Base-by-base conservation (phyloP, 2,888 invertebrate species). In the Mythimna albipuncta region DNA sequence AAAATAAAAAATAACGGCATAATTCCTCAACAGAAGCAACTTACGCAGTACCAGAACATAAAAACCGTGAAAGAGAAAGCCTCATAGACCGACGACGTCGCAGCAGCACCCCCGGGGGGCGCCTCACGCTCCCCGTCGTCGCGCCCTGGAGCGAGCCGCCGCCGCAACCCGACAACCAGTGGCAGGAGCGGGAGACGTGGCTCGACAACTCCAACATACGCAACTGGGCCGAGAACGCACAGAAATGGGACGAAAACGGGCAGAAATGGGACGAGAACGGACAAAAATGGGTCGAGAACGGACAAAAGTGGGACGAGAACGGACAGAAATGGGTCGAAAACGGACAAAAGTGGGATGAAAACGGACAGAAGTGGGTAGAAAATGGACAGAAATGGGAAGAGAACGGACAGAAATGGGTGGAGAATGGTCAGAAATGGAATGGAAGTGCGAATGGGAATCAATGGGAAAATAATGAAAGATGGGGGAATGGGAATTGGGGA, bases 21-120 rank as follows among this genome's bases (percentile, higher is more conserved):
- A n/a, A 50, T 38, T 32, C 9, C 26, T 55, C 81, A 90, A 87
- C 90, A 87, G 96, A 96, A 89, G 95, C 95, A 35, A 96, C 96
- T 11, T 96, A 96, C 86, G 95, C 96, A 0, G 95, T 96, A 0
- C 96, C 96, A 0, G 94, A 94, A 59, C 95, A 94, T 85, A 94
- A 94, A 64, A 90, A 91, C 63, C 91, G 93, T 0, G 93, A 92
- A 59, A 88, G 95, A 2, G 94, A 94, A 69, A 93, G 93, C 38
- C 87, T 96, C 0, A 93, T 94, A 70, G 95, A 95, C 77, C 91
- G 96, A 0, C 91, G 96, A 0, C 91, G 96, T 0, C 88, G 95
- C 7, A 94, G 94, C 80, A 94, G 94, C 84, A 94, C 95, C 0
- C 96, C 95, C 0, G 95, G 95, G 0, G 93, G 93, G 0, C 88